Evolutionary conservation across 1,140 invertebrate species (phyloP).

Genomic region (Plectrocnemia conspersa): DNA sequence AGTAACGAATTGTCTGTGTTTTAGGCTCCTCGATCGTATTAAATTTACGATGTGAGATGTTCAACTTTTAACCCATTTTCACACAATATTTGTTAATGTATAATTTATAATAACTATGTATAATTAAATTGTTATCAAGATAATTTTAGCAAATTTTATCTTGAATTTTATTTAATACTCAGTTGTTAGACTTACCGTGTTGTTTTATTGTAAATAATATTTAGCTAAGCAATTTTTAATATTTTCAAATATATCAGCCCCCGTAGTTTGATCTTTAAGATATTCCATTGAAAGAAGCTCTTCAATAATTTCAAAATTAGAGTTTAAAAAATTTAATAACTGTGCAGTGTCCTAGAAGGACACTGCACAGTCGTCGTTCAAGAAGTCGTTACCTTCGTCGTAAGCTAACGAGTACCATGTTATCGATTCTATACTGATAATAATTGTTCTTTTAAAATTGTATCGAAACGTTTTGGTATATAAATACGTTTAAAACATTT

Average conservation of each 20-base stretch:
- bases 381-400: slow-evolving; percentile 3
- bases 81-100: too few relatives aligned
- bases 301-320: slow-evolving; percentile 15
- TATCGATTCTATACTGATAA: slow-evolving; percentile 11
- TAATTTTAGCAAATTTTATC: slow-evolving; percentile 4
- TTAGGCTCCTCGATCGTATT: too few relatives aligned
- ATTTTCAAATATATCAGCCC: slow-evolving; percentile 10
- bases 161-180: slow-evolving; percentile 8
- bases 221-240: slow-evolving; percentile 9
- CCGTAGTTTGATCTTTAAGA: slow-evolving; percentile 7
- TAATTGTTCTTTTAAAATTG: slow-evolving; percentile 8
- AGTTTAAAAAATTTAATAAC: slow-evolving; percentile 9
- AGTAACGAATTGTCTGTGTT: too few relatives aligned
- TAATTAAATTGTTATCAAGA: slow-evolving; percentile 8
- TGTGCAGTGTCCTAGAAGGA: slow-evolving; percentile 5
- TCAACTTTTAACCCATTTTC: too few relatives aligned
- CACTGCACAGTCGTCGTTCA: too few relatives aligned
- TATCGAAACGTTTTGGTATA: too few relatives aligned
- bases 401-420: slow-evolving; percentile 9
- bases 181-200: not conserved
- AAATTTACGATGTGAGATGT: too few relatives aligned
- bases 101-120: too few relatives aligned
- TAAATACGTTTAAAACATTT: too few relatives aligned
- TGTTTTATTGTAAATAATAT: slow-evolving; percentile 3
- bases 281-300: slow-evolving; percentile 10